Percentiles rank a stretch among this genome's conserved stretches.
These are phyloP conservation scores for Meleagris gallopavo DNA, from an alignment of 2,113 vertebrate species.

Conservation along the genomic window DNA sequence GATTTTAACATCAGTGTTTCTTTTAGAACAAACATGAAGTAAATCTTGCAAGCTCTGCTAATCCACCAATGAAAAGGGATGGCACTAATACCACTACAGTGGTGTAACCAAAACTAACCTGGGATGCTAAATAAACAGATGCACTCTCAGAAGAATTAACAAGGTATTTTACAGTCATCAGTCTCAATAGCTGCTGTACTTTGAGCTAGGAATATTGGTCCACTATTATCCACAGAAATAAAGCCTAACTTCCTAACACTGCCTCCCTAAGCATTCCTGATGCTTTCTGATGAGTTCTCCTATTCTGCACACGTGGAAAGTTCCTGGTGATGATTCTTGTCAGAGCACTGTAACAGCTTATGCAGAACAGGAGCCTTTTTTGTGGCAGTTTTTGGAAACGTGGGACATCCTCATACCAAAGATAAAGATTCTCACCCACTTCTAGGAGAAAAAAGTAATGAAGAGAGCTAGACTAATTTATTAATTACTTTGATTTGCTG, in stretches of 20 bases:
- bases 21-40: background rate
- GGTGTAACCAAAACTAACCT: background rate
- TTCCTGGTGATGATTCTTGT: background rate
- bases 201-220: background rate
- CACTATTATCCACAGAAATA: background rate
- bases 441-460: background rate
- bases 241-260: background rate
- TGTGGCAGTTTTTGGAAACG: background rate
- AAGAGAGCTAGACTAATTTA: background rate
- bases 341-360: background rate
- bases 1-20: background rate
- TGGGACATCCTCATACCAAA: background rate
- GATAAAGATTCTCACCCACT: background rate
- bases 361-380: background rate
- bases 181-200: background rate
- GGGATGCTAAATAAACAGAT: background rate
- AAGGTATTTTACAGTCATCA: slow-evolving; percentile 9
- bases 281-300: background rate
- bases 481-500: background rate
- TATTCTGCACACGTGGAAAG: background rate
- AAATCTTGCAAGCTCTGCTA: background rate
- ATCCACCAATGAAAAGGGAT: background rate
- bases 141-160: background rate
- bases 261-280: background rate
- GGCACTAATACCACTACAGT: background rate